Base-by-base conservation (phyloP, 2,888 invertebrate genomes). In the Nowickia ferox region DNA sequence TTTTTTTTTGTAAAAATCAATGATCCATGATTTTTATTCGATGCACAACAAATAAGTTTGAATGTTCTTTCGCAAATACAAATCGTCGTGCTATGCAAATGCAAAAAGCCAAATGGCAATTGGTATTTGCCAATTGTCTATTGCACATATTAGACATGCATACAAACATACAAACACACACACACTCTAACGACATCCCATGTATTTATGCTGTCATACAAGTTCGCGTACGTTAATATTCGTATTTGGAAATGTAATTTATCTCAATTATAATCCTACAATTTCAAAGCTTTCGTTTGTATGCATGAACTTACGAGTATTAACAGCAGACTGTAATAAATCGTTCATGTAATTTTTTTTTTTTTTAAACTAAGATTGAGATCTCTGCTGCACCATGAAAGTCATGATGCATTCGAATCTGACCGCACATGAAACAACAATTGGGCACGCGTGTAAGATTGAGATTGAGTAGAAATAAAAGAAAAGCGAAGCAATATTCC, bases 201-300 rank as follows among this genome's bases (percentile, higher is more conserved):
- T 9, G 19, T 19, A 63, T 2, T 2, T 63, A 19, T 44, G 11
- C 19, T 22, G 11, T 42, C 17, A 10, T 8, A 17, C 59, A 63
- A 19, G 30, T 46, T 48, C 5, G 10, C 22, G n/a, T 42, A 13
- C 17, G 15, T 19, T 22, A 22, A 15, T 42, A 66, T 10, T 66
- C 22, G 15, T 69, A 69, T 69, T 68, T 48, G 65, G 44, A 80
- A 80, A 76, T 61, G 65, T 53, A 80, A 84, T 84, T 84, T 84
- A 84, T 84, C 84, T 84, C 80, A 80, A 80, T 84, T 80, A 80
- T 80, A 84, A 76, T 76, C 76, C 48, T 44, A 72, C 76, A 38
- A 80, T 66, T 80, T 72, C 19, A 42, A 80, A 48, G 48, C 13
- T 46, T 42, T 30, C 46, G 46, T 22, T n/a, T 40, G 46, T 48